Base-by-base conservation (phyloP, 2,797 vertebrate species). In the Hipposideros larvatus region DNA sequence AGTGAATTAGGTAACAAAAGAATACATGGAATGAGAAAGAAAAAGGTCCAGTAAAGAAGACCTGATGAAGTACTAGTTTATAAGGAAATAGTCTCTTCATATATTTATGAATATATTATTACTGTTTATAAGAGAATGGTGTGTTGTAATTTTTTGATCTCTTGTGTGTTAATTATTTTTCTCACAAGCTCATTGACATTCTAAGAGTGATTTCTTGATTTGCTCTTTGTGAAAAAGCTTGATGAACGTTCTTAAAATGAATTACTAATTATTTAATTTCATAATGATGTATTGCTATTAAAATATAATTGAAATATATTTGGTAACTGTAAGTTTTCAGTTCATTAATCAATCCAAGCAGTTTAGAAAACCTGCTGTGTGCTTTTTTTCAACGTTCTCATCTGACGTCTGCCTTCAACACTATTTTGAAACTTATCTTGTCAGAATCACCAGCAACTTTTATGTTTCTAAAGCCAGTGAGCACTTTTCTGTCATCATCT, bases 121-220 rank as follows among this genome's bases (percentile, higher is more conserved):
- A 51, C 19, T 65, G 4, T 63, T 57, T 46, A 91, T 70, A 70
- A 74, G 93, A 75, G 34, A 80, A 86, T 83, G 74, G 4, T n/a
- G 22, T 31, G 7, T 46, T 92, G 75, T 90, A 74, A 78, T 79
- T 86, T 80, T 73, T 85, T 48, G 70, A 83, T 55, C 14, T 41
- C 41, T 80, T 75, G 48, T 90, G 26, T 80, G 51, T 90, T 74
- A 92, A 70, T 78, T 59, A 75, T 55, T 90, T 79, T 91, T 90
- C 87, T 90, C 34, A 48, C 13, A 75, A 77, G 41, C 75, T 65
- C 63, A 71, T 71, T 91, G 82, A 91, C 46, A 87, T 93, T 93
- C 87, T 87, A 55, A 83, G 53, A 73, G 37, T 87, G 78, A 90
- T 96, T 87, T 96, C 75, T 83, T 93, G 87, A 91, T 83, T 91